Percentiles rank a stretch among this genome's conserved stretches.
Evolutionary conservation across 2,113 vertebrate species (phyloP).

Genomic region (Rhombomys opimus): DNA sequence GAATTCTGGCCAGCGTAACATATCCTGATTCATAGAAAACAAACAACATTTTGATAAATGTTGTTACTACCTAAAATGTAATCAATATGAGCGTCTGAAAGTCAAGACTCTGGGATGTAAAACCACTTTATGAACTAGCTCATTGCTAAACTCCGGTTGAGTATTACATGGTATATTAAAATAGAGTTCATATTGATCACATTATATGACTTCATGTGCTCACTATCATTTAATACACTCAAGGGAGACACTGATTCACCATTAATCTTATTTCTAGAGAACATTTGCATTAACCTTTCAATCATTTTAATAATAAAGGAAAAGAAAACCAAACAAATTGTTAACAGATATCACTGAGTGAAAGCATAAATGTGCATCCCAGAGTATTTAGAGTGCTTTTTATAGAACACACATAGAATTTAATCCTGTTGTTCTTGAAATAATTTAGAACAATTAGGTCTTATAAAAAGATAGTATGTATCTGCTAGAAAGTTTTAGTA

Average conservation of each 20-base stretch:
- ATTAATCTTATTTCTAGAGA: constrained; percentile 82
- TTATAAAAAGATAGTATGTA: neutral
- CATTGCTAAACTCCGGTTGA: constrained; percentile 48
- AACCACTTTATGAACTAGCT: neutral
- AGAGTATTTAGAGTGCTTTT: constrained; percentile 72
- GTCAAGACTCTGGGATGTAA: constrained; percentile 27
- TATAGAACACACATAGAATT: neutral
- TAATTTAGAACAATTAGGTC: neutral
- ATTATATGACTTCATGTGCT: constrained; percentile 78
- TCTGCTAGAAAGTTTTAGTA: neutral
- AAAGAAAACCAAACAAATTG: constrained; percentile 82
- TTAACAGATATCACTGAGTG: constrained; percentile 78
- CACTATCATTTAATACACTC: constrained; percentile 81
- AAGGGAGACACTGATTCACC: constrained; percentile 74
- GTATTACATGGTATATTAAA: constrained; percentile 62
- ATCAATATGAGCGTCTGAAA: neutral
- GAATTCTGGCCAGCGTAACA: neutral
- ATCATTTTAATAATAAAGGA: constrained; percentile 82
- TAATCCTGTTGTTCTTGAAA: neutral
- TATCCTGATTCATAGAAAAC: neutral
- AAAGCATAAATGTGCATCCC: constrained; percentile 74
- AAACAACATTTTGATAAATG: neutral
- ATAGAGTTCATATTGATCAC: constrained; percentile 80
- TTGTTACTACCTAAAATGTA: constrained; percentile 13
- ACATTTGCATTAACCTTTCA: constrained; percentile 81